Evolutionary conservation across 1,140 invertebrate species (phyloP), one percentile per base, ranked within the genome.

Genomic region (Lordiphosa stackelbergi): DNA sequence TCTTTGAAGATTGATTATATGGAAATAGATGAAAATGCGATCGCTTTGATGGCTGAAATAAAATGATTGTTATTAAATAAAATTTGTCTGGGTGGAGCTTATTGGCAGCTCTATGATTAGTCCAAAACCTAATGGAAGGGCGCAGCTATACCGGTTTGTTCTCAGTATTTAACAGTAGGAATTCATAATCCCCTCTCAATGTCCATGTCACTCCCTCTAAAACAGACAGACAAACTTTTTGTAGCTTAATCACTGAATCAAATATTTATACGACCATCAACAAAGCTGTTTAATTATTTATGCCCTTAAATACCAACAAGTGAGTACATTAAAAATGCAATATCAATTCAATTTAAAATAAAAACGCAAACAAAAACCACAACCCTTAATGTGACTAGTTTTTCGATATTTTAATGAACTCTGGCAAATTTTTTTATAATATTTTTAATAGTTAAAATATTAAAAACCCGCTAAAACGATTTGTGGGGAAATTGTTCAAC

Each of bases 331-430:
- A 69, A 83, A 83, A 83, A 69, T 81, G 46, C 53, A 81, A 69
- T 71, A 75, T 69, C 62, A 79, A 75, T 65, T 75, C 59, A 81
- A 81, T 83, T 79, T 72, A 69, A 57, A n/a, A 10, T n/a, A n/a
- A 58, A 57, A 55, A 41, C 34, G 40, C 53, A 47, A 77, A 57
- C 28, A 38, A 58, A 36, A 47, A 37, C 34, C 35, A 52, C 13
- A 51, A 42, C 49, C 43, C 22, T 38, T 47, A 68, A 41, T 35
- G 47, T 38, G 36, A 53, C 16, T 40, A 36, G 11, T 10, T 28
- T 38, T 16, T 13, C 9, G 22, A 60, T 36, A 49, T 45, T n/a
- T 73, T 74, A 78, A 81, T 78, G 61, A 78, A 81, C 75, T 64
- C 53, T 7, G 5, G 7, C 28, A 8, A 28, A 31, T 31, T 31